A percentile compares a stretch with the other conserved stretches of the same genome.
phyloP scores from a whole-genome alignment of 2,113 vertebrate species.

The Plectropomus leopardus region DNA sequence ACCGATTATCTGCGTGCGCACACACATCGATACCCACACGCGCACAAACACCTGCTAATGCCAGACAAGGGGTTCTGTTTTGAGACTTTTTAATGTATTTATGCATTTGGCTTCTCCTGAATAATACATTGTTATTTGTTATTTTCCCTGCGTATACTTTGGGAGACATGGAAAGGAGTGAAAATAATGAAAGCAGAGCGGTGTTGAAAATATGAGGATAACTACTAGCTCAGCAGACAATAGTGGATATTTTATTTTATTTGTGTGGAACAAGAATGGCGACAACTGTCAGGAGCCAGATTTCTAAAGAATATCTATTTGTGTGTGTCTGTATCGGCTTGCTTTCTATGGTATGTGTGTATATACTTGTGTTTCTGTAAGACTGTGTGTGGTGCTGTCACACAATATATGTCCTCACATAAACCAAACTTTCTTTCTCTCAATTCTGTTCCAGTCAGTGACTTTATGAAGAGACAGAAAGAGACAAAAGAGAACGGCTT shows the following conservation, averaged over 20 bases:
- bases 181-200: slow-evolving; percentile 58
- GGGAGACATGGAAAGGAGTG: slow-evolving; percentile 42
- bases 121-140: slow-evolving; percentile 75
- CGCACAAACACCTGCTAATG: slow-evolving; percentile 53
- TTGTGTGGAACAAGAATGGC: slow-evolving; percentile 32
- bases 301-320: slow-evolving; percentile 37
- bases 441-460: neutral
- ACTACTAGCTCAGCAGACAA: slow-evolving; percentile 55
- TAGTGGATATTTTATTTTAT: slow-evolving; percentile 51
- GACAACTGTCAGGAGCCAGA: slow-evolving; percentile 21
- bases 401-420: slow-evolving; percentile 18
- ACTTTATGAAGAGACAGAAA: slow-evolving; percentile 6
- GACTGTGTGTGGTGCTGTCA: slow-evolving; percentile 3
- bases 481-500: neutral
- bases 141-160: slow-evolving; percentile 54
- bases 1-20: slow-evolving; percentile 26
- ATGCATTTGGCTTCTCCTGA: slow-evolving; percentile 69
- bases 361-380: neutral
- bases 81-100: slow-evolving; percentile 74
- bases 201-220: slow-evolving; percentile 55
- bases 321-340: neutral
- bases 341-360: slow-evolving; percentile 2
- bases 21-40: slow-evolving; percentile 9
- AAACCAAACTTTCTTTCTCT: slow-evolving; percentile 9
- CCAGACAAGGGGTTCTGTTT: slow-evolving; percentile 55